Evolutionary conservation across 2,113 vertebrate genomes (phyloP).

Genomic region (Pelusios castaneus): DNA sequence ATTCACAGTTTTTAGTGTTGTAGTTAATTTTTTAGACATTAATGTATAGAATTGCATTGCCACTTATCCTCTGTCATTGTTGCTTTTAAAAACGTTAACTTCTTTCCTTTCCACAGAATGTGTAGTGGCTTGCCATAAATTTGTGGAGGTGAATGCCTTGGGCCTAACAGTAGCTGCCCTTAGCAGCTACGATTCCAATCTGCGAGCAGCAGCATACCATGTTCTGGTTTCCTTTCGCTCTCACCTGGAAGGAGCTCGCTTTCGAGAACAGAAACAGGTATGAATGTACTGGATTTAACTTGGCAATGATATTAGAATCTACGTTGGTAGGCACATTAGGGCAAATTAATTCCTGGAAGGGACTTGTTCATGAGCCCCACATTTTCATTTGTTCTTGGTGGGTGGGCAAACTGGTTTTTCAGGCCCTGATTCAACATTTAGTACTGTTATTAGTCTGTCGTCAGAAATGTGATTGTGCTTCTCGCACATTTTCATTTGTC

Average conservation of each 20-base stretch:
- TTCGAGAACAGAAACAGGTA: slow-evolving; percentile 90
- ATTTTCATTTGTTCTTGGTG: rapidly evolving
- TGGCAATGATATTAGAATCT: not conserved
- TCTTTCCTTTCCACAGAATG: slow-evolving; percentile 77
- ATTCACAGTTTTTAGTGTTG: not conserved
- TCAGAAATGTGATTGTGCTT: not conserved
- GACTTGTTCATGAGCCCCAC: not conserved
- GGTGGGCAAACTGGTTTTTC: not conserved
- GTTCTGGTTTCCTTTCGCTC: slow-evolving; percentile 87
- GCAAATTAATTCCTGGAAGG: rapidly evolving
- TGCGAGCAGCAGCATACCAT: slow-evolving; percentile 86
- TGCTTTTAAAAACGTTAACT: not conserved
- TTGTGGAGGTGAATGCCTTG: slow-evolving; percentile 88
- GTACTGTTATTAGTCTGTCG: not conserved
- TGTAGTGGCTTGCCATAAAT: slow-evolving; percentile 91
- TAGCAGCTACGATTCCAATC: slow-evolving; percentile 91
- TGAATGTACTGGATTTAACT: not conserved
- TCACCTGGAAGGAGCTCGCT: slow-evolving; percentile 88
- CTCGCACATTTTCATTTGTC: not conserved
- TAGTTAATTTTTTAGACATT: not conserved
- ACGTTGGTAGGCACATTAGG: not conserved
- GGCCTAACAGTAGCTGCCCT: slow-evolving; percentile 86
- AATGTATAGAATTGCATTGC: not conserved
- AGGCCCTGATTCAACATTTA: not conserved
- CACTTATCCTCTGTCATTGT: rapidly evolving